A percentile compares a stretch with the other conserved stretches of the same genome.
These are phyloP conservation scores for Tetranychus cinnabarinus DNA, from an alignment of 1,140 invertebrate genomes.

Conservation along the genomic window DNA sequence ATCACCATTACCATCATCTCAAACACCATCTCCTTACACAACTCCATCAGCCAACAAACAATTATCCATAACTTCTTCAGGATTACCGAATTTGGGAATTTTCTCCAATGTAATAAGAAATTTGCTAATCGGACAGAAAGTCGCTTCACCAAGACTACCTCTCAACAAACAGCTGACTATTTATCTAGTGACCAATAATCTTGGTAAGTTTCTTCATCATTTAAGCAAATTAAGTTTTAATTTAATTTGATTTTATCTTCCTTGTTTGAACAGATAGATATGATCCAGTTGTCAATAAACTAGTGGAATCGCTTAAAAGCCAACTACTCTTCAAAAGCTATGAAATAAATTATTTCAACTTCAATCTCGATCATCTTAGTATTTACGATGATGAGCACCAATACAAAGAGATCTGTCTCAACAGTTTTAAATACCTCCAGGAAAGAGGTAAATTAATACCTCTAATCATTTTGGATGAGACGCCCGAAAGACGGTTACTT, in stretches of 20 bases:
- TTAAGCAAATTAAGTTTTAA: background rate
- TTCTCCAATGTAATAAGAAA: background rate
- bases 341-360: background rate
- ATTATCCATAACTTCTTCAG: background rate
- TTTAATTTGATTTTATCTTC: background rate
- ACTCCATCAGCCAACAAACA: background rate
- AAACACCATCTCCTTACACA: background rate
- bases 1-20: background rate
- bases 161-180: background rate
- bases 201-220: background rate
- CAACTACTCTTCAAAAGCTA: background rate
- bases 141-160: background rate
- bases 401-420: background rate
- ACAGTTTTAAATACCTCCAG: background rate
- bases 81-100: background rate
- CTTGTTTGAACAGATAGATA: background rate
- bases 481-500: background rate
- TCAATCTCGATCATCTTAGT: background rate
- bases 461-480: background rate
- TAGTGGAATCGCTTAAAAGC: background rate
- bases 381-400: background rate
- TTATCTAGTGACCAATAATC: background rate
- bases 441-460: background rate
- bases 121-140: background rate
- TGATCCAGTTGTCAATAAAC: background rate